These are phyloP conservation scores for Tretioscincus oriximinensis DNA, from an alignment of 2,113 vertebrate genomes.

Conservation along the genomic window DNA sequence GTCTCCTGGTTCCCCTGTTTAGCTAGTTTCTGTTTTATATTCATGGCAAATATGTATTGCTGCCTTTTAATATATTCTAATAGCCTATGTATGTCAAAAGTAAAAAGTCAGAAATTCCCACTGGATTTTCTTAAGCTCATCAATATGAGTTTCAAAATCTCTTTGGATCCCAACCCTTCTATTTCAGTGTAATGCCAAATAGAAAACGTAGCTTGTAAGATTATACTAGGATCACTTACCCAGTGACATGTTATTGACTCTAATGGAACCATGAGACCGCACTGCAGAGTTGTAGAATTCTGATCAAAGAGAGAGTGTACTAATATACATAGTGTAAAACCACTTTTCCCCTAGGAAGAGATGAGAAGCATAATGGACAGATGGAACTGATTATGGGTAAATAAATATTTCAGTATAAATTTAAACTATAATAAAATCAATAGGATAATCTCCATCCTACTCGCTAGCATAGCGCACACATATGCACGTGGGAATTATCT, in stretches of 20 bases:
- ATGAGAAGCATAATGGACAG: conserved; percentile 54
- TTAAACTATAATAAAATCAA: conserved; percentile 10
- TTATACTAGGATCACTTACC: not conserved
- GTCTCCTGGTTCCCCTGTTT: too few relatives aligned
- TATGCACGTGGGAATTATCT: conserved; percentile 45
- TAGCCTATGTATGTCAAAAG: not conserved
- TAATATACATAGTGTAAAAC: conserved; percentile 3
- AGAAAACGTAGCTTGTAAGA: not conserved
- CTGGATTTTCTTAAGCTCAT: not conserved
- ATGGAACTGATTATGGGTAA: conserved; percentile 53
- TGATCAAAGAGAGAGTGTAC: not conserved
- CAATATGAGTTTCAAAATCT: not conserved
- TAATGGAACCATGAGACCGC: not conserved
- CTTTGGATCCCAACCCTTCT: not conserved
- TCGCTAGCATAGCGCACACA: conserved; percentile 15
- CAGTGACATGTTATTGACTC: not conserved
- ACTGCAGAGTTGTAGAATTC: not conserved
- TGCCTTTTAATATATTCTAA: too few relatives aligned
- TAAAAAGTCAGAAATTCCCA: too few relatives aligned
- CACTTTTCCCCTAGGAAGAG: conserved; percentile 33
- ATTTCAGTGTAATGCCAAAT: not conserved
- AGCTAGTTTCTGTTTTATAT: not conserved
- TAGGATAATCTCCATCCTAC: conserved; percentile 1
- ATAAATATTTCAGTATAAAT: conserved; percentile 17
- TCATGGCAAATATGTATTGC: not conserved